phyloP scores from a whole-genome alignment of 2,888 invertebrate species.

The Euplexia lucipara region DNA sequence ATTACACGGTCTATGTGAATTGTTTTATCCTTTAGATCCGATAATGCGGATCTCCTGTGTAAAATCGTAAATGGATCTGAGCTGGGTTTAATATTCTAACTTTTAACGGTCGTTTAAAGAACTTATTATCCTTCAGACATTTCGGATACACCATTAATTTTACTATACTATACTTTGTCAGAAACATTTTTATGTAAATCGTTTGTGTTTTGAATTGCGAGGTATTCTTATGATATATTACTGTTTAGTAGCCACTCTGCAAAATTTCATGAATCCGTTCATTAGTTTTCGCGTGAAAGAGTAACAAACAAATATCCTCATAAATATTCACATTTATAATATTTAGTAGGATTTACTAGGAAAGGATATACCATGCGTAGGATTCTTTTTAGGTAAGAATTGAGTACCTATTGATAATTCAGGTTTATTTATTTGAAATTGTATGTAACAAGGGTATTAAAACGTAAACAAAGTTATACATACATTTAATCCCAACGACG shows the following conservation, averaged over 20 bases:
- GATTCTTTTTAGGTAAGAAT: too few relatives aligned
- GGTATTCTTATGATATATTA: too few relatives aligned
- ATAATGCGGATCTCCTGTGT: slow-evolving; percentile 59
- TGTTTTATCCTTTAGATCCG: slow-evolving; percentile 35
- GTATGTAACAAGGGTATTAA: not conserved
- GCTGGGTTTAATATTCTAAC: slow-evolving; percentile 64
- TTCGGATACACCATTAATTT: slow-evolving; percentile 49
- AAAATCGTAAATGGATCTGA: slow-evolving; percentile 57
- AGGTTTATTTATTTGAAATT: too few relatives aligned
- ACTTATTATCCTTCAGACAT: slow-evolving; percentile 55
- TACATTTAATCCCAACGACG: slow-evolving; percentile 14
- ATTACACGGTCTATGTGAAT: slow-evolving; percentile 25
- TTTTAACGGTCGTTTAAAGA: slow-evolving; percentile 62
- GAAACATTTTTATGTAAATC: slow-evolving; percentile 31
- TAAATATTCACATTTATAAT: too few relatives aligned
- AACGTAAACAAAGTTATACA: not conserved
- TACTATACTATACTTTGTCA: slow-evolving; percentile 22
- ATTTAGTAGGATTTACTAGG: too few relatives aligned
- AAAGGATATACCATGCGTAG: too few relatives aligned
- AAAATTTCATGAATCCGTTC: too few relatives aligned
- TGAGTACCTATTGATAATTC: too few relatives aligned
- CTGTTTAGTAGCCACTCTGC: too few relatives aligned
- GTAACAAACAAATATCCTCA: too few relatives aligned
- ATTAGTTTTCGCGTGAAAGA: too few relatives aligned
- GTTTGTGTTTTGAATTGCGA: slow-evolving; percentile 8